These are phyloP conservation scores for Diadophis punctatus DNA, from an alignment of 2,113 vertebrate genomes.

Conservation along the genomic window DNA sequence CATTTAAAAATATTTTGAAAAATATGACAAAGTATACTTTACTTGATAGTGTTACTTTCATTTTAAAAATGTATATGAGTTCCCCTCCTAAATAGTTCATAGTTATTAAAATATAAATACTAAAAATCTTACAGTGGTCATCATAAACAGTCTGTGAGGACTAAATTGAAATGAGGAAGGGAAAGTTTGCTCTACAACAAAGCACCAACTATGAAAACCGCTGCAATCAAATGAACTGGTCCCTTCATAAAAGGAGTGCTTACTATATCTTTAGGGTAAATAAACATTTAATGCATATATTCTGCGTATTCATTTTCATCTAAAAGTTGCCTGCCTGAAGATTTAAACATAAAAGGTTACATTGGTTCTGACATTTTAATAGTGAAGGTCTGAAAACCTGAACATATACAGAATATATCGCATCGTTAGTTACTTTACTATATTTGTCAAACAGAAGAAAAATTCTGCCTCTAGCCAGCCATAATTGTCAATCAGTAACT, in stretches of 20 bases:
- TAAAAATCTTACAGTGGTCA: not conserved
- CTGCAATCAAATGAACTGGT: not conserved
- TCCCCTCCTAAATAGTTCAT: not conserved
- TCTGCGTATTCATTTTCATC: not conserved
- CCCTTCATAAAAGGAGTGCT: not conserved
- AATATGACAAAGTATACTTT: not conserved
- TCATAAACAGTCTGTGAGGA: not conserved
- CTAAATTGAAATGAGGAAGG: not conserved
- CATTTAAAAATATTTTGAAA: not conserved
- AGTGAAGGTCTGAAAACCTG: not conserved
- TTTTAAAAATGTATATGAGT: not conserved
- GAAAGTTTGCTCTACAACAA: not conserved
- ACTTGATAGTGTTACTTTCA: not conserved
- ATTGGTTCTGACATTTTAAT: not conserved
- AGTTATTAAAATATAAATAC: not conserved
- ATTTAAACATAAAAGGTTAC: not conserved
- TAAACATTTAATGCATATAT: not conserved
- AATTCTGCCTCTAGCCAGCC: not conserved
- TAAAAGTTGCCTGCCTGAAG: not conserved
- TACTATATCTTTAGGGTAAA: not conserved
- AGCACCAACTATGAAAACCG: not conserved
- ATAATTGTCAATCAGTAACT: not conserved
- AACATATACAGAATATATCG: not conserved
- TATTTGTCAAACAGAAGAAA: not conserved
- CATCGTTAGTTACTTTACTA: not conserved